These are phyloP conservation scores for Actinopyga echinites DNA, from an alignment of 53 echinoderm and acorn worm genomes.

Conservation along the genomic window DNA sequence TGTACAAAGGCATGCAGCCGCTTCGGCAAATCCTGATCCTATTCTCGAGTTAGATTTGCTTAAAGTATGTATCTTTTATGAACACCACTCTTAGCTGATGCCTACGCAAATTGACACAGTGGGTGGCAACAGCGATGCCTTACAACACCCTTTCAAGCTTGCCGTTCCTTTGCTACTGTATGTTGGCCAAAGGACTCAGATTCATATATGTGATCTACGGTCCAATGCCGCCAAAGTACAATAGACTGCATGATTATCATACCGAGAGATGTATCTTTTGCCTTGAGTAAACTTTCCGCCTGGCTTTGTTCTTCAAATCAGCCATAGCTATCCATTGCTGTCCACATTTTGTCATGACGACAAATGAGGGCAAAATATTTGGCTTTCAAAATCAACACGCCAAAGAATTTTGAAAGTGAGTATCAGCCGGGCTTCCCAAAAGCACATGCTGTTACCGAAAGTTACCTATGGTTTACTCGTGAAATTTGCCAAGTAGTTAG, in stretches of 20 bases:
- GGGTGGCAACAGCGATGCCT: slow-evolving; percentile 10
- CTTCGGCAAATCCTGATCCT: slow-evolving; percentile 20
- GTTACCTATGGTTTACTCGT: slow-evolving; percentile 1
- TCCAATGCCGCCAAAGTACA: slow-evolving; percentile 7
- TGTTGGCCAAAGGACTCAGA: slow-evolving; percentile 20
- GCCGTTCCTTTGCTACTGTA: slow-evolving; percentile 32
- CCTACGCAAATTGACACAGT: slow-evolving; percentile 30
- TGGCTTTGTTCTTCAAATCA: background rate
- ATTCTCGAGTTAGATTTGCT: slow-evolving; percentile 17
- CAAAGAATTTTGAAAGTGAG: background rate
- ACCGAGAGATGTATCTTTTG: background rate
- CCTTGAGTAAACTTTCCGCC: slow-evolving; percentile 5
- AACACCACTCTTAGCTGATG: slow-evolving; percentile 4
- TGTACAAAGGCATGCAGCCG: slow-evolving; percentile 22
- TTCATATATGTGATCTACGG: background rate
- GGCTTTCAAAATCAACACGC: background rate
- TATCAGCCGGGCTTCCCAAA: background rate
- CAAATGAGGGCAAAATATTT: background rate
- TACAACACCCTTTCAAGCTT: slow-evolving; percentile 18
- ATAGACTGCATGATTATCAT: slow-evolving; percentile 5
- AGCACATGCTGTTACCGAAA: background rate
- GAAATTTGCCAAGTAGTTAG: slow-evolving; percentile 12
- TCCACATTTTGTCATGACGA: slow-evolving; percentile 14
- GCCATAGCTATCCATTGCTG: background rate
- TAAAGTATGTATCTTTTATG: slow-evolving; percentile 13